These are phyloP conservation scores for Cherax quadricarinatus DNA, from an alignment of 1,140 invertebrate species.

Conservation along the genomic window DNA sequence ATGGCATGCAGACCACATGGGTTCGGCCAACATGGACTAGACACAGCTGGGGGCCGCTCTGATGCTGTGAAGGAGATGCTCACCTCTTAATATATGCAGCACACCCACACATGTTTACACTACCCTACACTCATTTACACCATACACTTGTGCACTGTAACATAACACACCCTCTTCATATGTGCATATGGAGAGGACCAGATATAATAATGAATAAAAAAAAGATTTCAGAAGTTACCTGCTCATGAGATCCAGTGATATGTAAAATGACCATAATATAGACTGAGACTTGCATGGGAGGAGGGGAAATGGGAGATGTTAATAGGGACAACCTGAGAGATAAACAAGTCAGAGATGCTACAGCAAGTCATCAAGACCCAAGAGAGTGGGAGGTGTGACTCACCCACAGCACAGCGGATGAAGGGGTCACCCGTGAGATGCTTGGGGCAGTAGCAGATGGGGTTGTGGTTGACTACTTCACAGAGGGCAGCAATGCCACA, in stretches of 20 bases:
- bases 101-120: constrained; percentile 67
- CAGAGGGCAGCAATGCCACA: constrained; percentile 75
- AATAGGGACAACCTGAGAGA: too few species aligned
- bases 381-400: constrained; percentile 72
- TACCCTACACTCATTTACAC: not conserved
- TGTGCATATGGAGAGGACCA: too few species aligned
- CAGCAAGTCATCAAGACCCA: too few species aligned
- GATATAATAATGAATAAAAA: too few species aligned
- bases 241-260: too few species aligned
- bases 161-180: too few species aligned
- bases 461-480: constrained; percentile 72
- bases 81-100: constrained; percentile 13
- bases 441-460: constrained; percentile 73
- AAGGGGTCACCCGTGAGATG: constrained; percentile 74
- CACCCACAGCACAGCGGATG: constrained; percentile 66
- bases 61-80: constrained; percentile 28
- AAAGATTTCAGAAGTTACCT: too few species aligned
- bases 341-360: too few species aligned
- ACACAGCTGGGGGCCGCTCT: not conserved
- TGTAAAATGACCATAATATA: too few species aligned
- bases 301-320: too few species aligned
- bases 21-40: constrained; percentile 78
- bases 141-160: not conserved
- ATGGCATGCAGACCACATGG: constrained; percentile 79
- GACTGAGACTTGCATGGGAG: too few species aligned